phyloP scores from a whole-genome alignment of 2,797 vertebrate species.

The Enteromius unitaeniatus region DNA sequence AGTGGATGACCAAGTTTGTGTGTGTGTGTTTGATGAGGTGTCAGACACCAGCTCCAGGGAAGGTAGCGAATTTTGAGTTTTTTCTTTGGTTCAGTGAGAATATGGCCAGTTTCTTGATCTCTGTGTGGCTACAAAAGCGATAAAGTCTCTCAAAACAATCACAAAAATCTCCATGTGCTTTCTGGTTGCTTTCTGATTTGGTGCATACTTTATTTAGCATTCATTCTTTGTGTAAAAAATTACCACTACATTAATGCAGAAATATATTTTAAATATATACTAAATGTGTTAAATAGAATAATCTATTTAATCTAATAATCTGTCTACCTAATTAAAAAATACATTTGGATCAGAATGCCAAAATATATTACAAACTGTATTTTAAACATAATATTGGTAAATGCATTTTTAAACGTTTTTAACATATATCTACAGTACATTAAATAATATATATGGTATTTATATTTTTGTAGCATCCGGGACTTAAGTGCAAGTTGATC shows the following conservation, averaged over 20 bases:
- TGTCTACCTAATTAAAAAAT: not conserved
- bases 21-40: constrained; percentile 43
- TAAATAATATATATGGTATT: not conserved
- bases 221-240: not conserved
- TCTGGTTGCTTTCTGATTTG: not conserved
- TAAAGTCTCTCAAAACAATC: constrained; percentile 6
- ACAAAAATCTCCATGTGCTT: not conserved
- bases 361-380: not conserved
- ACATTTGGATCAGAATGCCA: not conserved
- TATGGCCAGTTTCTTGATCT: constrained; percentile 34
- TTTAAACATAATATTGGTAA: not conserved
- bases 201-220: not conserved
- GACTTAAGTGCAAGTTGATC: not conserved
- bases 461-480: not conserved
- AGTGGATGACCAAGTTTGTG: constrained; percentile 44
- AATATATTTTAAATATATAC: not conserved
- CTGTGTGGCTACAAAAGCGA: not conserved
- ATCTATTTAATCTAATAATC: no score
- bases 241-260: not conserved
- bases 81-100: constrained; percentile 37
- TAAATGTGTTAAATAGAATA: not conserved
- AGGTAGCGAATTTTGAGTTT: not conserved
- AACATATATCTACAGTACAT: not conserved
- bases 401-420: not conserved
- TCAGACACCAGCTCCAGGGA: constrained; percentile 44